Conservation (phyloP, 2,113 vertebrate species). For the Phylloscopus trochilus region DNA sequence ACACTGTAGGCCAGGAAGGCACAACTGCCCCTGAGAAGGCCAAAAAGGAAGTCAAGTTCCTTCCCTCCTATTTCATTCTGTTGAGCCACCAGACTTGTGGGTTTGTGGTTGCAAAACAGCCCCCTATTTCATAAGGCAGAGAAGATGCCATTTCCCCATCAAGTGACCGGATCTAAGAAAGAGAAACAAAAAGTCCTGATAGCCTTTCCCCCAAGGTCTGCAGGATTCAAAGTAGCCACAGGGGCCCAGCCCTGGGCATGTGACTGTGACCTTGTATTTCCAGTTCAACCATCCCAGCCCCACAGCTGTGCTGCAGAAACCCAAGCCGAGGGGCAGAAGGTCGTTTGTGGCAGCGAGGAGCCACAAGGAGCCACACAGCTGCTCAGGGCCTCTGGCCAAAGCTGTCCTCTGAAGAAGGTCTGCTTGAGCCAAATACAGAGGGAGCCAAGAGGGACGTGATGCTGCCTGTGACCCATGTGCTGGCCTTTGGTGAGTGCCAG, state of each 20-base stretch:
- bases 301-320: not conserved
- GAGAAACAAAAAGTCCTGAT: not conserved
- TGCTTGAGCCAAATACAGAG: not conserved
- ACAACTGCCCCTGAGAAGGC: not conserved
- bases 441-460: not conserved
- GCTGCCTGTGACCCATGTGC: not conserved
- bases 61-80: not conserved
- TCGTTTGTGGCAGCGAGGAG: not conserved
- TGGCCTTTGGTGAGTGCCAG: conserved; percentile 6
- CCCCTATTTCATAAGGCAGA: not conserved
- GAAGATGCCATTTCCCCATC: not conserved
- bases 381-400: not conserved
- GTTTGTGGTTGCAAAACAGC: not conserved
- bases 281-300: not conserved
- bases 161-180: not conserved
- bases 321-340: not conserved
- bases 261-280: not conserved
- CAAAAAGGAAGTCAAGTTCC: not conserved
- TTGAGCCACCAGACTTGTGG: not conserved
- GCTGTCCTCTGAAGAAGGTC: not conserved
- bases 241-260: not conserved
- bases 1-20: not conserved
- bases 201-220: not conserved
- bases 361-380: not conserved
- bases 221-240: rapidly evolving